Base-by-base conservation (phyloP, 2,797 vertebrate species). In the Astyanax mexicanus region DNA sequence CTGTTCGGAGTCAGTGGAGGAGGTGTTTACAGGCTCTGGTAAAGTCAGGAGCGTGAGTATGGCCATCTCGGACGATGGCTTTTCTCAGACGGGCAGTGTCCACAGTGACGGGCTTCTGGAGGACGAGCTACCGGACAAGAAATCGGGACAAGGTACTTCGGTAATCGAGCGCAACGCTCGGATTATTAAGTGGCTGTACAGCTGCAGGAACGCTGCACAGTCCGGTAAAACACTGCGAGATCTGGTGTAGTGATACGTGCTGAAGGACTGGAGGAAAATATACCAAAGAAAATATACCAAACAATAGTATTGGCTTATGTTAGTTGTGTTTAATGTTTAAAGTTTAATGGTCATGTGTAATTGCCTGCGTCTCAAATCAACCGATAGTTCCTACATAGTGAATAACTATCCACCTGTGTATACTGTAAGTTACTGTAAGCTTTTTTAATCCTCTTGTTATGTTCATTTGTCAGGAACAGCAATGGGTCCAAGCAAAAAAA, bases 141-240 rank as follows among this genome's bases (percentile, higher is more conserved):
- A 93, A 32, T 88, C 84, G 6, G 86, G 85, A 0, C 91, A 93
- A 76, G 91, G 90, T 70, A 94, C 95, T 0, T 99, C 98, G 0
- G 95, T 98, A 2, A 86, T 99, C 0, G 98, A 99, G 84, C 95
- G 97, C 82, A 99, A 99, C 1, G 98, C 98, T 8, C 92, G 98
- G 73, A 94, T 99, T 78, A 99, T 99, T 89, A 98, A 98, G 75
- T 99, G 98, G 98, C 83, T 99, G 69, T 99, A 98, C 90, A 96
- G 94, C 11, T 99, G 98, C 87, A 95, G 89, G 87, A 96, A 95
- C 64, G 97, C 98, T 58, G 88, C 29, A 52, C 95, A 96, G 78
- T 79, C 85, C 0, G 92, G 88, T 27, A 93, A 93, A 78, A 90
- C 71, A 70, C 85, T 95, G 35, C 92, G 95, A 83, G 95, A 94